These are phyloP conservation scores for Neostethus bicornis DNA, from an alignment of 2,797 vertebrate species.

Conservation along the genomic window DNA sequence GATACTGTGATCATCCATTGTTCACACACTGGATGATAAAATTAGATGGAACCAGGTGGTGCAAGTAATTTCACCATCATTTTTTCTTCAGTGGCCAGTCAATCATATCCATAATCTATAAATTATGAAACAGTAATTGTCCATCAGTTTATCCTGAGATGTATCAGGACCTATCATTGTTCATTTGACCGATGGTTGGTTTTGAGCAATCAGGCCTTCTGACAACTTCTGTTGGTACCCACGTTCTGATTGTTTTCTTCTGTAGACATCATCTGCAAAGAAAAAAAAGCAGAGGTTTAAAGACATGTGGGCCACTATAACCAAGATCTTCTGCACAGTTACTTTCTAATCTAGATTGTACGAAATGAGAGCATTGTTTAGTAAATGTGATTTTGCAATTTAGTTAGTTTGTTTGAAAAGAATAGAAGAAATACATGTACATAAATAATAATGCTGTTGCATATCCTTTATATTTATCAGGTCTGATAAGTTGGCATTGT, in stretches of 20 bases:
- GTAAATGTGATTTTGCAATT: constrained; percentile 1
- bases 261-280: constrained; percentile 93
- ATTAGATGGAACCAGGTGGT: constrained; percentile 60
- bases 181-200: constrained; percentile 71
- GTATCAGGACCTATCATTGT: constrained; percentile 21
- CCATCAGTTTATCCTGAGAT: constrained; percentile 28
- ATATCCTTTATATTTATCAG: not conserved
- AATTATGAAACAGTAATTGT: constrained; percentile 3
- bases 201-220: constrained; percentile 62
- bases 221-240: constrained; percentile 81
- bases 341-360: not conserved
- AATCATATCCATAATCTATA: constrained; percentile 6
- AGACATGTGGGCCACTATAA: constrained; percentile 9
- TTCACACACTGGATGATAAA: constrained; percentile 30
- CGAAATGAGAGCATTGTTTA: constrained; percentile 1
- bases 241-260: constrained; percentile 91
- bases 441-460: not conserved
- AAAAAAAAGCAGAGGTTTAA: constrained; percentile 28
- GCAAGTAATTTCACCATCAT: constrained; percentile 26
- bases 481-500: not conserved
- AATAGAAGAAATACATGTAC: constrained; percentile 3
- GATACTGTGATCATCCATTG: constrained; percentile 15
- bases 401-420: not conserved
- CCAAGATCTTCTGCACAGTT: too few species aligned
- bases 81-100: constrained; percentile 10